phyloP scores from a whole-genome alignment of 64 coral and sea anemone genomes.

The Porites lutea region DNA sequence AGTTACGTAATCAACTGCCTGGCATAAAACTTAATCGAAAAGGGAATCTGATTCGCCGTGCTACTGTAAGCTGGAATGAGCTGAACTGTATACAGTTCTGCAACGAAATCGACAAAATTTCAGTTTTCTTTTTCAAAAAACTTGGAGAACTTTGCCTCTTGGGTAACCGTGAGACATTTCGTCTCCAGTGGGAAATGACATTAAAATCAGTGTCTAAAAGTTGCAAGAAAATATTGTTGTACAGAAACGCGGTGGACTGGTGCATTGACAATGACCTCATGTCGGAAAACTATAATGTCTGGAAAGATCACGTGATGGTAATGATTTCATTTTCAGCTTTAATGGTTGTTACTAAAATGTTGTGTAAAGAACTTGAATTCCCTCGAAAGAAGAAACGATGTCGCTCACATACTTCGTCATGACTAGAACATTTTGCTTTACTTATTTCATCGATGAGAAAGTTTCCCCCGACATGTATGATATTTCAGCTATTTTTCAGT shows the following conservation, averaged over 20 bases:
- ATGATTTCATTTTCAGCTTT: slow-evolving; percentile 20
- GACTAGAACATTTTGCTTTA: no score
- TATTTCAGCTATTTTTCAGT: no score
- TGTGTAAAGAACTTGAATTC: no score
- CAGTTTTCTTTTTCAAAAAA: background rate
- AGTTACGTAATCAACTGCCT: no score
- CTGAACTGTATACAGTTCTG: background rate
- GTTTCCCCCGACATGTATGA: no score
- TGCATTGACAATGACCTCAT: background rate
- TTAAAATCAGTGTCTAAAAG: background rate
- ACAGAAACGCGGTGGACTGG: background rate
- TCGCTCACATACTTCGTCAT: no score
- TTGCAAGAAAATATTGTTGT: background rate
- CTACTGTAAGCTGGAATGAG: no score
- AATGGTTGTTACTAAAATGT: background rate
- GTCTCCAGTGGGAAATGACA: background rate
- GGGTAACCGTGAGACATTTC: no score
- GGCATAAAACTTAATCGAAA: background rate
- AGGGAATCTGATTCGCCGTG: background rate
- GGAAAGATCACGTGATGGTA: slow-evolving; percentile 16
- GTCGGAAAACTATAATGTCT: background rate
- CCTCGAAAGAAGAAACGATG: no score
- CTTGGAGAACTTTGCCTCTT: background rate
- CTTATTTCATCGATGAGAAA: no score
- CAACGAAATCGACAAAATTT: background rate